Evolutionary conservation across 2,797 vertebrate species (phyloP), one percentile per base, ranked within the genome.

Genomic region (Rhinatrema bivittatum): DNA sequence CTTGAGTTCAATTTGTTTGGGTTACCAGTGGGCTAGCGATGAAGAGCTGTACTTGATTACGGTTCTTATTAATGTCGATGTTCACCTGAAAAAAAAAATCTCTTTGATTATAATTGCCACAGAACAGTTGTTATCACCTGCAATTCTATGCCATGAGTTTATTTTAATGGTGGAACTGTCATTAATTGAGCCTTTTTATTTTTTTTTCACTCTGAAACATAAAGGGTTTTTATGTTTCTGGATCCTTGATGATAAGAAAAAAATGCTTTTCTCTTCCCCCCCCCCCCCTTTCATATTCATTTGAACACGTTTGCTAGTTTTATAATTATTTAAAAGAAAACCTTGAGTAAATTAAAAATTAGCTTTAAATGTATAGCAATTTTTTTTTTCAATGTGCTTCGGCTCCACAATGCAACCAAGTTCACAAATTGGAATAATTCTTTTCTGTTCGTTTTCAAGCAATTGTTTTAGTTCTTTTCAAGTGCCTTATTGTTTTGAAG

Each of bases 341-440:
- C 81, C 82, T 85, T 86, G 82, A 74, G 68, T 68, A 78, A 74
- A 82, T 81, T 68, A 79, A 80, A 85, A 76, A 50, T 68, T 70
- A 63, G 60, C 58, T 73, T 69, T 59, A 68, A 71, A 71, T 39
- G 44, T 48, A 56, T 5, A 10, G 25, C 38, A 64, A 62, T 82
- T 71, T 78, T 70, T 78, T 70, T 72, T 77, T 45, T 33, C 18
- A 70, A 70, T 68, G 74, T 74, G 75, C 79, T 79, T 53, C 64
- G 66, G 57, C 70, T 71, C 79, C 83, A 78, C 70, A 77, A 27
- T 58, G 50, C 32, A 64, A 64, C 60, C 53, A 62, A 49, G 66
- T 72, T 77, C 64, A 76, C 33, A 74, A 73, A 67, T 47, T 70
- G 56, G 64, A 74, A n/a, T n/a, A n/a, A n/a, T n/a, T 76, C 58